These are phyloP conservation scores for Muraenolepis orangiensis DNA, from an alignment of 2,797 vertebrate species.

Conservation along the genomic window DNA sequence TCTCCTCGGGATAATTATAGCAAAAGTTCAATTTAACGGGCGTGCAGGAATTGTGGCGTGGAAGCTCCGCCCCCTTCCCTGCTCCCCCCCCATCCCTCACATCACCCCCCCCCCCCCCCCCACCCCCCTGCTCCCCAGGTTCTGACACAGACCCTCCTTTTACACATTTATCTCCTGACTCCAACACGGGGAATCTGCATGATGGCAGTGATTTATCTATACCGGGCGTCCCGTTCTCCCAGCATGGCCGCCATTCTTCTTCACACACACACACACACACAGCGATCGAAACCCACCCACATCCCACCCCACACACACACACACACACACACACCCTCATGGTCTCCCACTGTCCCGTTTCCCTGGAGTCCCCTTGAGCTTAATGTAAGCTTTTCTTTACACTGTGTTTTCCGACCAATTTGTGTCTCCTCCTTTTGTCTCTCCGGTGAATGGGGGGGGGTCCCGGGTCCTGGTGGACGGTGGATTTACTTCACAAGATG, in stretches of 20 bases:
- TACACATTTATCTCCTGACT: conserved; percentile 93
- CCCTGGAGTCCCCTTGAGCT: conserved; percentile 87
- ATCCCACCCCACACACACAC: too few relatives aligned
- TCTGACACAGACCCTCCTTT: conserved; percentile 82
- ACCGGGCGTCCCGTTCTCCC: conserved; percentile 66
- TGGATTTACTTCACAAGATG: conserved; percentile 73
- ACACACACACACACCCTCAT: too few relatives aligned
- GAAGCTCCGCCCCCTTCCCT: conserved; percentile 49
- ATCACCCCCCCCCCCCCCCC: conserved; percentile 47
- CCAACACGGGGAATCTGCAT: conserved; percentile 90
- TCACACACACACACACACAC: conserved; percentile 39
- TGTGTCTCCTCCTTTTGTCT: conserved; percentile 73
- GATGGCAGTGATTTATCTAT: conserved; percentile 91
- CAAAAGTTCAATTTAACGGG: conserved; percentile 96
- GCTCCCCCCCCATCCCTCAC: conserved; percentile 66
- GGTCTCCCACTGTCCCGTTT: conserved; percentile 42
- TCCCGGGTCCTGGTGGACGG: conserved; percentile 66
- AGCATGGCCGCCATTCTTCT: conserved; percentile 80
- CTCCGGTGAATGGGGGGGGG: conserved; percentile 73
- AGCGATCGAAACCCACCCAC: conserved; percentile 67
- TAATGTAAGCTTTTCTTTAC: conserved; percentile 82
- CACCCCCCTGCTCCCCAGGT: conserved; percentile 68
- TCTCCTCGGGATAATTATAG: conserved; percentile 99
- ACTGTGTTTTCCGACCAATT: conserved; percentile 81
- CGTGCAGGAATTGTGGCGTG: conserved; percentile 83